Base-by-base conservation (phyloP, 2,113 vertebrate genomes). In the Grammomys surdaster region DNA sequence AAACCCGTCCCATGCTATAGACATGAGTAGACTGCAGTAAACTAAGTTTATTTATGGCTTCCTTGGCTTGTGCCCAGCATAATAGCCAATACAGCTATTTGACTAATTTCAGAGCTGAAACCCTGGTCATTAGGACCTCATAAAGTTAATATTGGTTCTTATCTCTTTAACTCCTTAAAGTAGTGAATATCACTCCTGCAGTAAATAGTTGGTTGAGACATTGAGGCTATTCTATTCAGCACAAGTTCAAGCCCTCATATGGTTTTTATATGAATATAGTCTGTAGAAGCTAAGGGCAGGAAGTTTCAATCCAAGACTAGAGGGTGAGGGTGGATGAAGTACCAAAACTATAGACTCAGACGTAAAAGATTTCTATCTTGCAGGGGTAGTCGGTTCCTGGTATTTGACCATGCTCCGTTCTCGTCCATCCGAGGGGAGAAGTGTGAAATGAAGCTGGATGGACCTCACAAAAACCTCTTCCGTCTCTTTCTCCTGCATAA, bases 401-500 rank as follows among this genome's bases (percentile, higher is more conserved):
- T 99, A 22, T 99, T 99, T 4, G 99, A 99, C 93, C 99, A 99
- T 0, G 99, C 98, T 2, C 99, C 99, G 5, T 99, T 99, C 76
- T 98, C 98, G 0, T 98, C 99, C 0, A 96, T 99, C 81, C 99
- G 99, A 0, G 99, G 98, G 13, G 99, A 99, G 91, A 99, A 99
- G 98, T 99, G 99, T 0, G 99, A 99, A 46, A 98, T 99, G 98
- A 99, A 99, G 97, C 99, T 99, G 0, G 99, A 99, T 2, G 99
- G 99, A 17, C 90, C 99, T 87, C 99, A 99, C 98, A 99, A 99
- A 97, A 99, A 99, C 65, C 96, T 99, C 51, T 99, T 99, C 97
- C 99, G 98, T 19, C 98, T 99, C 93, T 99, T 99, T 97, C 98
- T 99, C 78, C 94, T 96, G 90, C 98, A 98, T 63, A 98, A 98